phyloP scores from a whole-genome alignment of 1,140 invertebrate genomes.

The Neoseiulus cucumeris region DNA sequence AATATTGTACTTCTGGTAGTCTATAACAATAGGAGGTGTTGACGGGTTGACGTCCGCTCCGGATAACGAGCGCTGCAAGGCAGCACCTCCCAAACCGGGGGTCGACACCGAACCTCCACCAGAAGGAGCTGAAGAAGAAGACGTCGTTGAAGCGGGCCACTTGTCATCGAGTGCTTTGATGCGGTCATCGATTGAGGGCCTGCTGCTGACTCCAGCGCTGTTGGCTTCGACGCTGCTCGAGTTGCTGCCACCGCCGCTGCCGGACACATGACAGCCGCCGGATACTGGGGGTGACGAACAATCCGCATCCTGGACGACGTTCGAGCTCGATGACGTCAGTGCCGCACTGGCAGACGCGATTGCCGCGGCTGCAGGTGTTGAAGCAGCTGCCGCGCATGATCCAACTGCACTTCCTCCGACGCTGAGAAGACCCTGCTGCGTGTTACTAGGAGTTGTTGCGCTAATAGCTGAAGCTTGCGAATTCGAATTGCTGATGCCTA shows the following conservation, averaged over 20 bases:
- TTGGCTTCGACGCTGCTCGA: conserved; percentile 13
- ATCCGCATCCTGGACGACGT: no score
- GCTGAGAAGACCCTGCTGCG: not conserved
- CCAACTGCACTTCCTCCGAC: not conserved
- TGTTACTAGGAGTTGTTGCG: not conserved
- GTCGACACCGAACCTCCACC: conserved; percentile 11
- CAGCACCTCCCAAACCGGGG: conserved; percentile 13
- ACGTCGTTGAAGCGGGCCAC: conserved; percentile 26
- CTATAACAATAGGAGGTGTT: conserved; percentile 26
- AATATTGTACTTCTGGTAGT: conserved; percentile 36
- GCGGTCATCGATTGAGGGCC: conserved; percentile 50
- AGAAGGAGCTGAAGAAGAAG: conserved; percentile 9
- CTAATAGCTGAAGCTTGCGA: no score
- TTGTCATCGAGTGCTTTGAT: conserved; percentile 73
- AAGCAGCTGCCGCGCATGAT: not conserved
- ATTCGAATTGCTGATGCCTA: no score
- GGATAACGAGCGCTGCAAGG: conserved; percentile 16
- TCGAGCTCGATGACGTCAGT: conserved; percentile 14
- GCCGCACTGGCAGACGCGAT: conserved; percentile 14
- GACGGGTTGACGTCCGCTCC: conserved; percentile 30
- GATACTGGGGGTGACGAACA: no score
- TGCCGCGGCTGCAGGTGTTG: not conserved
- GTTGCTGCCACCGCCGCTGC: conserved; percentile 1
- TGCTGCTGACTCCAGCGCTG: conserved; percentile 19
- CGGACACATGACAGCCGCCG: no score